A percentile compares a stretch with the other conserved stretches of the same genome.
Conservation (phyloP, 1,140 invertebrate genomes). For the Apocrypta bakeri region DNA sequence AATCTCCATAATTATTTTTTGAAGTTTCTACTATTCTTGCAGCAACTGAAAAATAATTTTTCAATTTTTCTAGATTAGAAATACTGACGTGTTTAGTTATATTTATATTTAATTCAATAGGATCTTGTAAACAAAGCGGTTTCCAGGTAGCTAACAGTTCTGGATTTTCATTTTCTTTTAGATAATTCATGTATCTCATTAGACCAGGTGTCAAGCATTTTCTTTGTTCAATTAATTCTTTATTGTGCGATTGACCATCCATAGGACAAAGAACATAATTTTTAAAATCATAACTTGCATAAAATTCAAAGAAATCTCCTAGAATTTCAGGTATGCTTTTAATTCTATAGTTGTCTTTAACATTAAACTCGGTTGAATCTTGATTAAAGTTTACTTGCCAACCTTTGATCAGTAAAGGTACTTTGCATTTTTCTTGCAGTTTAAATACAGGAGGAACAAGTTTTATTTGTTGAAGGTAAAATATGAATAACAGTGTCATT, state of each 20-base stretch:
- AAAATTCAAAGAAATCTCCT: constrained; percentile 77
- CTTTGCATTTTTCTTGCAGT: constrained; percentile 61
- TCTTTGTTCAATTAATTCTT: constrained; percentile 67
- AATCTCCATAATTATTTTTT: constrained; percentile 44
- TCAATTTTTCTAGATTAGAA: constrained; percentile 51
- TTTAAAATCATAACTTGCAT: constrained; percentile 73
- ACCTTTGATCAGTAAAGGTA: constrained; percentile 61
- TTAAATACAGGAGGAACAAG: constrained; percentile 70
- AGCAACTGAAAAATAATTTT: constrained; percentile 55
- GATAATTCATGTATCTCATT: constrained; percentile 69
- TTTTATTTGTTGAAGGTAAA: constrained; percentile 78
- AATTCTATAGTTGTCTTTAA: constrained; percentile 49
- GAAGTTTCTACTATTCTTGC: constrained; percentile 52
- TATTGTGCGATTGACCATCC: constrained; percentile 71
- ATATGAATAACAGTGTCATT: constrained; percentile 77
- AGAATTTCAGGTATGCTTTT: constrained; percentile 71
- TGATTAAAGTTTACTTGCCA: constrained; percentile 74
- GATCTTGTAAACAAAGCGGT: constrained; percentile 78
- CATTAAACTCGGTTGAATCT: constrained; percentile 48
- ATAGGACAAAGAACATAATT: constrained; percentile 75
- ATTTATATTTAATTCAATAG: constrained; percentile 78
- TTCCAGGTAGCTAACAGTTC: constrained; percentile 61
- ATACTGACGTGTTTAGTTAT: constrained; percentile 63
- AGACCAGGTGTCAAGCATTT: constrained; percentile 65
- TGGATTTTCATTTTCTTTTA: constrained; percentile 56